Evolutionary conservation across 2,797 vertebrate genomes (phyloP).

Genomic region (Tragopan temminckii): DNA sequence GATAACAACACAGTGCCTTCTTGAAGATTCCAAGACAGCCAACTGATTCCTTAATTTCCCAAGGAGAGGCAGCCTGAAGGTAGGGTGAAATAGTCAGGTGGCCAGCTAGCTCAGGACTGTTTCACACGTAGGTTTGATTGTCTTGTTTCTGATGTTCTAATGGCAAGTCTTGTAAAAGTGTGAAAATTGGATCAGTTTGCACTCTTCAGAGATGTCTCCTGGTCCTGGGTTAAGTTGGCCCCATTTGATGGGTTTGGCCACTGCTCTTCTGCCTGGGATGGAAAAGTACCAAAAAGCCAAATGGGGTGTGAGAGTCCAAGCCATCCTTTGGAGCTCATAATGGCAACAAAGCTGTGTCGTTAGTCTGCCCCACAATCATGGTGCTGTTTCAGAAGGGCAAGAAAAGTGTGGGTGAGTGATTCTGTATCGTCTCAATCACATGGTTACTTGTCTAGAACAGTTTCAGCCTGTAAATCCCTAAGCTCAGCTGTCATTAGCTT

Average conservation of each 20-base stretch:
- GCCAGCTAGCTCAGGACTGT: accelerated
- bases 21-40: neutral
- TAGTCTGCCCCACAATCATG: no score
- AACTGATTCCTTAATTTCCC: neutral
- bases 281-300: neutral
- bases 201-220: neutral
- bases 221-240: neutral
- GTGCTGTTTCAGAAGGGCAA: neutral
- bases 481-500: neutral
- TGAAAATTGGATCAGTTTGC: neutral
- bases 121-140: neutral
- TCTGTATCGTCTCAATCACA: neutral
- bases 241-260: neutral
- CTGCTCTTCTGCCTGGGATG: neutral
- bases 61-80: neutral
- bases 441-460: neutral
- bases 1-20: neutral
- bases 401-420: neutral
- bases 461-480: neutral
- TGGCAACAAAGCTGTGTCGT: neutral
- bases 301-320: accelerated
- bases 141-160: neutral
- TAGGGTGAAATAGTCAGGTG: neutral
- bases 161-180: neutral
- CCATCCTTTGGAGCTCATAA: neutral